phyloP scores from a whole-genome alignment of 2,797 vertebrate genomes.

The Gambelia wislizenii region DNA sequence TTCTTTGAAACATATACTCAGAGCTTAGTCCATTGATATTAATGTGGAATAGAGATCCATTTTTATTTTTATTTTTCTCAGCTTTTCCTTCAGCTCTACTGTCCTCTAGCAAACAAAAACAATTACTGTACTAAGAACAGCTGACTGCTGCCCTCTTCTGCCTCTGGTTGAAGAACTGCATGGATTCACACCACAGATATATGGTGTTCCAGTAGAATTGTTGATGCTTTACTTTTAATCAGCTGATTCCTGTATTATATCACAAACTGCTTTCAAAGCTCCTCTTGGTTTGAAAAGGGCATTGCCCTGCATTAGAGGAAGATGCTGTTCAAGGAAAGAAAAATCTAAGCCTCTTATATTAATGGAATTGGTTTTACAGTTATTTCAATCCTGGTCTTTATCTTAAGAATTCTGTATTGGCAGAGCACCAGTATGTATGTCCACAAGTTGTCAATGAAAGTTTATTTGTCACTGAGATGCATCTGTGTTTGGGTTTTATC shows the following conservation, averaged over 20 bases:
- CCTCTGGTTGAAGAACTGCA: no score
- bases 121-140: no score
- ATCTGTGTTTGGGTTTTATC: background rate
- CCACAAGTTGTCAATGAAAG: background rate
- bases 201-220: no score
- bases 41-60: background rate
- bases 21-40: background rate
- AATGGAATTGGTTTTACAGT: background rate
- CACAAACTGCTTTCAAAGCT: background rate
- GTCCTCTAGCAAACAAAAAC: no score
- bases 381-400: conserved; percentile 1
- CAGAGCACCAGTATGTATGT: background rate
- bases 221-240: no score
- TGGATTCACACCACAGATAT: no score
- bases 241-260: no score
- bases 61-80: background rate
- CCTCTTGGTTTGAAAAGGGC: background rate
- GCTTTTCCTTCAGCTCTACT: no score
- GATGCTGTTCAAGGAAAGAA: background rate
- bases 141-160: no score
- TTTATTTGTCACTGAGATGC: background rate
- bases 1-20: background rate
- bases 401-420: background rate
- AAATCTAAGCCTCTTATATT: background rate
- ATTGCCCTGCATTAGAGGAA: background rate